A percentile compares a stretch with the other conserved stretches of the same genome.
phyloP scores from a whole-genome alignment of 2,113 vertebrate genomes.

The Pachypanchax playfairii region DNA sequence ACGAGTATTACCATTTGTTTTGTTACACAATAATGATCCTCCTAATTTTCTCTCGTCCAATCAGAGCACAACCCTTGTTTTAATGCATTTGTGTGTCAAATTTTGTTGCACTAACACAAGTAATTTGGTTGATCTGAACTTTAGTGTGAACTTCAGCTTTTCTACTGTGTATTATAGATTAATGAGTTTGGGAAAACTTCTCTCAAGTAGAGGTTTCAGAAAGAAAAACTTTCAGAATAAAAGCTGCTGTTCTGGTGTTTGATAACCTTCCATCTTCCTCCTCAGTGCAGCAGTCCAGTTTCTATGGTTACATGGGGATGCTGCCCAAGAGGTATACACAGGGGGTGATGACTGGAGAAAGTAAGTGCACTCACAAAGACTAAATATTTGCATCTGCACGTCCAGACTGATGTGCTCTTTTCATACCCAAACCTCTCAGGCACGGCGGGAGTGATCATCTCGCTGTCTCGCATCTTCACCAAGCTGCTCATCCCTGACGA shows the following conservation, averaged over 20 bases:
- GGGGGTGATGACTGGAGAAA: slow-evolving; percentile 98
- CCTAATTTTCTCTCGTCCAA: too few relatives aligned
- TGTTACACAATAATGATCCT: too few relatives aligned
- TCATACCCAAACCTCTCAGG: slow-evolving; percentile 72
- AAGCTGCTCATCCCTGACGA: slow-evolving; percentile 91
- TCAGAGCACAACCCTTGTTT: too few relatives aligned
- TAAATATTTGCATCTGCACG: background rate
- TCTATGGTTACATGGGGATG: slow-evolving; percentile 99
- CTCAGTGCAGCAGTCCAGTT: slow-evolving; percentile 99
- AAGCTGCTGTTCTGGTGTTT: slow-evolving; percentile 17
- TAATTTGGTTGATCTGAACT: too few relatives aligned
- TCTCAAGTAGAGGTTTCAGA: slow-evolving; percentile 15
- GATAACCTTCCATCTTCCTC: slow-evolving; percentile 41
- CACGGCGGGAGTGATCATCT: slow-evolving; percentile 95
- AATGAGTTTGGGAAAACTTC: slow-evolving; percentile 29
- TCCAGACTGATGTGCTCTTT: background rate
- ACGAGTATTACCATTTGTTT: too few relatives aligned
- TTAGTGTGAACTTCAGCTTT: background rate
- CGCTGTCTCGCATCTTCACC: slow-evolving; percentile 96
- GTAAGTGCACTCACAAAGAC: slow-evolving; percentile 81
- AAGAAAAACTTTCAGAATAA: slow-evolving; percentile 16
- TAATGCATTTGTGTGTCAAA: too few relatives aligned
- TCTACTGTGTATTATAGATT: slow-evolving; percentile 9
- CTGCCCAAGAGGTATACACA: slow-evolving; percentile 98
- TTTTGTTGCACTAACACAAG: too few relatives aligned